Evolutionary conservation across 2,797 vertebrate genomes (phyloP).

Genomic region (Moxostoma hubbsi): DNA sequence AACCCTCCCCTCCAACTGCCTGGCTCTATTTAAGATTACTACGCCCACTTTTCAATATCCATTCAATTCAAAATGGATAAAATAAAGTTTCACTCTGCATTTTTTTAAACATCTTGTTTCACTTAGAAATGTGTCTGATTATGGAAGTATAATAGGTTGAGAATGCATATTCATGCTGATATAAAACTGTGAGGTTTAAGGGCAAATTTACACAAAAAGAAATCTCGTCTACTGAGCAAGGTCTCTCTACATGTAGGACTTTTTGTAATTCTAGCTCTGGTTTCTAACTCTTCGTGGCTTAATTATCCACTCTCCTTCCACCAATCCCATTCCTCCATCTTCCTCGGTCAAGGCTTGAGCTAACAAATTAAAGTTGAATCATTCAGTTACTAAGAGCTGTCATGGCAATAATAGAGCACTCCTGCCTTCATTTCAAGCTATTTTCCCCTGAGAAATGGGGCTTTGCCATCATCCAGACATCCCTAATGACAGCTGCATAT

Average conservation of each 20-base stretch:
- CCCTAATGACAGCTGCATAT: background rate
- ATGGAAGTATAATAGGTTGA: background rate
- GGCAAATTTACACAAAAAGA: background rate
- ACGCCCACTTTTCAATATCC: background rate
- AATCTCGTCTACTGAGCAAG: background rate
- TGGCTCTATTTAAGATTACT: background rate
- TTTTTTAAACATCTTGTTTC: background rate
- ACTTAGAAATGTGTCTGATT: background rate
- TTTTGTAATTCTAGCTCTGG: background rate
- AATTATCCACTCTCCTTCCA: slow-evolving; percentile 12
- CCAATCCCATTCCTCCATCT: slow-evolving; percentile 5
- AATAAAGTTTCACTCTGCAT: background rate
- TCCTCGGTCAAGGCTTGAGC: background rate
- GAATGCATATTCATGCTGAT: background rate
- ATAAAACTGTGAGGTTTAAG: background rate
- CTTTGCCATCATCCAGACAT: background rate
- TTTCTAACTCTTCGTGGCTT: slow-evolving; percentile 20
- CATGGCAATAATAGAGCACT: background rate
- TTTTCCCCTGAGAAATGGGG: slow-evolving; percentile 8
- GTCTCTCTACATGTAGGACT: slow-evolving; percentile 2
- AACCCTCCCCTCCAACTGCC: too few species aligned
- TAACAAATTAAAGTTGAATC: slow-evolving; percentile 19
- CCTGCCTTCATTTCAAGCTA: background rate
- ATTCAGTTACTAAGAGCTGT: slow-evolving; percentile 6
- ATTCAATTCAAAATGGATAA: background rate